Evolutionary conservation across 1,140 invertebrate species (phyloP).

Genomic region (Augochlora pura): DNA sequence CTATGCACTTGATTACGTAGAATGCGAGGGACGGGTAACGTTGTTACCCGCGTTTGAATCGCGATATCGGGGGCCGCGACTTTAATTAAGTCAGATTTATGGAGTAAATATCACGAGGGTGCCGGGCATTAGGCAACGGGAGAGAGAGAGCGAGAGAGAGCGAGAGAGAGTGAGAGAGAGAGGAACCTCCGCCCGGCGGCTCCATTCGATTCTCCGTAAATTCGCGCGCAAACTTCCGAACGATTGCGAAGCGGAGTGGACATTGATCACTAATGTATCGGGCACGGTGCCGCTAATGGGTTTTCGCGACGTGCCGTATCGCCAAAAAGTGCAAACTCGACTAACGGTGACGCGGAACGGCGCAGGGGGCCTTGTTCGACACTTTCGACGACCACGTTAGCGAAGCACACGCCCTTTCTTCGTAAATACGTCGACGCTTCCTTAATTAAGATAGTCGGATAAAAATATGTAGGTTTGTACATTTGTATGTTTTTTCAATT

Average conservation of each 20-base stretch:
- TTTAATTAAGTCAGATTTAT: constrained; percentile 60
- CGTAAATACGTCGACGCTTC: too few species aligned
- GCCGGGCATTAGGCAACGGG: background rate
- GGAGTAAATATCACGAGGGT: constrained; percentile 37
- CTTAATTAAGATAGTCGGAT: too few species aligned
- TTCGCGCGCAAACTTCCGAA: constrained; percentile 19
- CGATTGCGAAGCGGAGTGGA: constrained; percentile 22
- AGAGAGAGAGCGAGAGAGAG: too few species aligned
- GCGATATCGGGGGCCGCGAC: constrained; percentile 53
- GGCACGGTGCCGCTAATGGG: too few species aligned
- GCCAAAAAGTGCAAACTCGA: too few species aligned
- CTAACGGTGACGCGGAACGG: too few species aligned
- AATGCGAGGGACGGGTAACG: constrained; percentile 54
- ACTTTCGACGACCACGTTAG: too few species aligned
- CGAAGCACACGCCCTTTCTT: too few species aligned
- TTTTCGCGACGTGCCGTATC: too few species aligned
- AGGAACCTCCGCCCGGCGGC: too few species aligned
- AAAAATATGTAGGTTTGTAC: too few species aligned
- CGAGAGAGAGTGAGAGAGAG: background rate
- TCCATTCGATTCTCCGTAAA: constrained; percentile 44
- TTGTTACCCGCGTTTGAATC: constrained; percentile 50
- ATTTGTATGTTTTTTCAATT: too few species aligned
- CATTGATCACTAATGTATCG: constrained; percentile 7
- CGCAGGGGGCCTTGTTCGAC: background rate
- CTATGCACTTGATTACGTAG: constrained; percentile 54